These are phyloP conservation scores for Otis tarda DNA, from an alignment of 2,113 vertebrate species.

Conservation along the genomic window DNA sequence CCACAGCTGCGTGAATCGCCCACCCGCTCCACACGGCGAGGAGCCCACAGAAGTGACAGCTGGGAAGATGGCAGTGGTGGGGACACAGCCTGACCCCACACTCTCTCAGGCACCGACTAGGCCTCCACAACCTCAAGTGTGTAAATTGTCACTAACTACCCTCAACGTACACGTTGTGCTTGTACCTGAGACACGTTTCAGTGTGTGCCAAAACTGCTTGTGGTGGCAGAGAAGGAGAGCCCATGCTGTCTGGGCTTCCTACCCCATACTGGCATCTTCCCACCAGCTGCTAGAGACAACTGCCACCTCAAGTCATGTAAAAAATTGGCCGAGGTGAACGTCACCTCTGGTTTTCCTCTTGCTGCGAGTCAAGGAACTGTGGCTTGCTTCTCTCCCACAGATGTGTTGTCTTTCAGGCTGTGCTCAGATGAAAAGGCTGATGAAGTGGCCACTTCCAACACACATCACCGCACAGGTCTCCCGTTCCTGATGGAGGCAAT, in stretches of 20 bases:
- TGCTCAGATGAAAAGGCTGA: background rate
- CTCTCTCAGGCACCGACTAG: accelerated
- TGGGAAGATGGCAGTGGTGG: background rate
- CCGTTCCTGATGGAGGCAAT: background rate
- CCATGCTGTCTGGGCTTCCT: accelerated
- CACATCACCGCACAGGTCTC: accelerated
- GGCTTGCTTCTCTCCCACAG: background rate
- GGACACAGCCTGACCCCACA: background rate
- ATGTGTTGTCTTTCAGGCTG: background rate
- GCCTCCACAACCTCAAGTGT: background rate
- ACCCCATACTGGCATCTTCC: background rate
- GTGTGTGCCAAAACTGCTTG: background rate
- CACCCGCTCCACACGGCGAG: accelerated
- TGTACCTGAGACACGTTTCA: background rate
- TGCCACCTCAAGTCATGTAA: background rate
- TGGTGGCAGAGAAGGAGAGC: background rate
- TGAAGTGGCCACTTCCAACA: background rate
- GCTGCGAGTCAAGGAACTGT: background rate
- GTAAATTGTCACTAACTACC: background rate
- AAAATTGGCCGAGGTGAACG: background rate
- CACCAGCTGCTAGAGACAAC: background rate
- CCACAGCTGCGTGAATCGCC: accelerated
- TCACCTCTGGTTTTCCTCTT: background rate
- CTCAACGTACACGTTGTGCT: accelerated
- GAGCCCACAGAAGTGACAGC: background rate